Evolutionary conservation across 2,888 invertebrate genomes (phyloP).

Genomic region (Timema cristinae): DNA sequence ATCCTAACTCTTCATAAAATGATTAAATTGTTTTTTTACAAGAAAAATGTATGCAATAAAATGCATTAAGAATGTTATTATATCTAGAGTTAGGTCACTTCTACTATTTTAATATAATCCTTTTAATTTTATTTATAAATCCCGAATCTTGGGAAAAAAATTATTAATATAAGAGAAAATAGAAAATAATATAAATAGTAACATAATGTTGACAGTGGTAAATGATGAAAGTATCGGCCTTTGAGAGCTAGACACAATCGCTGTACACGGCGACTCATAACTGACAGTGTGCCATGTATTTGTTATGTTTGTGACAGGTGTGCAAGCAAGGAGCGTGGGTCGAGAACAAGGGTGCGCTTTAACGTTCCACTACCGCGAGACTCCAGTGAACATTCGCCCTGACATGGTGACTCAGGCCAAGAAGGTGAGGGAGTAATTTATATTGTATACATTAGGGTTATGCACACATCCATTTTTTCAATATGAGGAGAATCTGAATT

Average conservation of each 20-base stretch:
- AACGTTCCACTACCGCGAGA: slow-evolving; percentile 85
- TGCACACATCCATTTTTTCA: too few relatives aligned
- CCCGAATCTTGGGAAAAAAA: neutral
- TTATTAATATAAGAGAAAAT: neutral
- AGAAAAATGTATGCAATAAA: too few relatives aligned
- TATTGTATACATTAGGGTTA: too few relatives aligned
- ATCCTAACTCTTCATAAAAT: too few relatives aligned
- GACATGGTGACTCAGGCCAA: slow-evolving; percentile 68
- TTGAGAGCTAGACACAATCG: too few relatives aligned
- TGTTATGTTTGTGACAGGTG: slow-evolving; percentile 49
- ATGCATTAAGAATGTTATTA: too few relatives aligned
- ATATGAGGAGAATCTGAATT: too few relatives aligned
- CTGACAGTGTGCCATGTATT: neutral
- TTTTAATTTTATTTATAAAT: neutral
- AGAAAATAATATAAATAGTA: neutral
- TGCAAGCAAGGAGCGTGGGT: slow-evolving; percentile 89
- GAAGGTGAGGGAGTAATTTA: slow-evolving; percentile 56
- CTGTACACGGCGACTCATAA: too few relatives aligned
- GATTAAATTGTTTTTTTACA: too few relatives aligned
- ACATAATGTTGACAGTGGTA: neutral
- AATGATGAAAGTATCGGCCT: neutral
- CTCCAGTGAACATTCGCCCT: slow-evolving; percentile 63
- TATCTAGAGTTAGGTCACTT: too few relatives aligned
- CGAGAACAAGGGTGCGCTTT: slow-evolving; percentile 84
- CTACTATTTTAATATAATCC: too few relatives aligned